Evolutionary conservation across 2,797 vertebrate species (phyloP).

Genomic region (Rhodeus uyekii): DNA sequence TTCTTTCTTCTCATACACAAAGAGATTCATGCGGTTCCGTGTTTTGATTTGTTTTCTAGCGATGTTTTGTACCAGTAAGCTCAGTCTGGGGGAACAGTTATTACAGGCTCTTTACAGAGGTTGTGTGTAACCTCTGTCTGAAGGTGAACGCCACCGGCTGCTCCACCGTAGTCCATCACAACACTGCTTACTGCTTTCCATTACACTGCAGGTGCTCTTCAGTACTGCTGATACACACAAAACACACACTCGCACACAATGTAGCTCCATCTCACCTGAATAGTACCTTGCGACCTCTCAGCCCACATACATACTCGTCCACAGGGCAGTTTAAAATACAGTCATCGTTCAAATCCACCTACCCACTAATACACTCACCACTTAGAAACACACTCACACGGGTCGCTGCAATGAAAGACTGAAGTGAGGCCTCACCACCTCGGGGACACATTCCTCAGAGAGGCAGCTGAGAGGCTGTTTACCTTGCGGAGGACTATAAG

Average conservation of each 20-base stretch:
- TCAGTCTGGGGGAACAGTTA: slow-evolving; percentile 65
- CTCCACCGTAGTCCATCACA: slow-evolving; percentile 63
- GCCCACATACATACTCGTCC: slow-evolving; percentile 13
- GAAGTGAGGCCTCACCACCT: slow-evolving; percentile 32
- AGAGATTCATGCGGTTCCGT: not conserved
- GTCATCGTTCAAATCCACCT: slow-evolving; percentile 26
- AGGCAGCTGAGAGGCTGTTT: slow-evolving; percentile 23
- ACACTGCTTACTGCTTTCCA: slow-evolving; percentile 65
- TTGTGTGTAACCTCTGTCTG: slow-evolving; percentile 71
- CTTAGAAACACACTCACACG: slow-evolving; percentile 35
- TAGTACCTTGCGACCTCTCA: slow-evolving; percentile 20
- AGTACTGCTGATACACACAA: slow-evolving; percentile 31
- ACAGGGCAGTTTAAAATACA: slow-evolving; percentile 36
- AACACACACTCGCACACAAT: slow-evolving; percentile 28
- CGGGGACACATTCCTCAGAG: not conserved
- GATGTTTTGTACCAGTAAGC: slow-evolving; percentile 42
- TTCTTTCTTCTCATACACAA: slow-evolving; percentile 6
- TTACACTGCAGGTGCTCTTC: slow-evolving; percentile 60
- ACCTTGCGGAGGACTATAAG: not conserved
- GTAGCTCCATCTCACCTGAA: slow-evolving; percentile 1
- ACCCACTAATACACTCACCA: slow-evolving; percentile 15
- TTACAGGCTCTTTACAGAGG: slow-evolving; percentile 72
- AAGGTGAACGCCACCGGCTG: slow-evolving; percentile 72
- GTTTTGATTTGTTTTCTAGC: slow-evolving; percentile 22
- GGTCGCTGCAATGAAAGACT: slow-evolving; percentile 26